Evolutionary conservation across 2,888 invertebrate species (phyloP).

Genomic region (Habroteleia sp.): DNA sequence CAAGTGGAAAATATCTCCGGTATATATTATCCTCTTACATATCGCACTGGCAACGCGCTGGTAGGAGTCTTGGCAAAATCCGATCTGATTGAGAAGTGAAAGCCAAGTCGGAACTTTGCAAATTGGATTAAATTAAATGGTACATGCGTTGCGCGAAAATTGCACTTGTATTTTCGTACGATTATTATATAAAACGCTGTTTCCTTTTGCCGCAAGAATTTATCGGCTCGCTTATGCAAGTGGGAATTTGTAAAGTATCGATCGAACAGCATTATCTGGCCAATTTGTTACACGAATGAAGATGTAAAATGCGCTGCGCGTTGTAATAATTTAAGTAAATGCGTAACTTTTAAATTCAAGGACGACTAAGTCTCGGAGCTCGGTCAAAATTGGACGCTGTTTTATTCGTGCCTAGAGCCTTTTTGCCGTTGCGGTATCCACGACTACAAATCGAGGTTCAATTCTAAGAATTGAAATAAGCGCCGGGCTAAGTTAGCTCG

Average conservation of each 20-base stretch:
- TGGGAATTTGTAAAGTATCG: too few species aligned
- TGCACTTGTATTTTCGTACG: too few species aligned
- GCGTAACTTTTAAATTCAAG: too few species aligned
- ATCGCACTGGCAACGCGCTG: not conserved
- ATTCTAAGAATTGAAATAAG: conserved; percentile 66
- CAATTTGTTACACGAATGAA: too few species aligned
- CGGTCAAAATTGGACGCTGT: conserved; percentile 11
- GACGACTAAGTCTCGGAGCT: conserved; percentile 23
- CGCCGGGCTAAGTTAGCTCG: conserved; percentile 64
- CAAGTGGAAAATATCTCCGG: conserved; percentile 28
- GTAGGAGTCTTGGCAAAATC: not conserved
- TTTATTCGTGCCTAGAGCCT: conserved; percentile 32
- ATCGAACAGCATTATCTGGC: too few species aligned
- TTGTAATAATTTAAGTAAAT: too few species aligned
- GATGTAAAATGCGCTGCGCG: too few species aligned
- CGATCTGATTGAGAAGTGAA: conserved; percentile 19
- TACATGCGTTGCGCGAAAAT: conserved; percentile 4
- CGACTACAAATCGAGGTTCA: conserved; percentile 31
- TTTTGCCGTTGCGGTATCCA: conserved; percentile 8
- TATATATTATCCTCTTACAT: conserved; percentile 2
- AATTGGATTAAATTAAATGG: conserved; percentile 12
- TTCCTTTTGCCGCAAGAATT: too few species aligned
- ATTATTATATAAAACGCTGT: too few species aligned
- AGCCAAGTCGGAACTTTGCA: conserved; percentile 13
- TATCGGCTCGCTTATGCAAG: too few species aligned